phyloP scores from a whole-genome alignment of 2,113 vertebrate species.

The Clupea harengus region DNA sequence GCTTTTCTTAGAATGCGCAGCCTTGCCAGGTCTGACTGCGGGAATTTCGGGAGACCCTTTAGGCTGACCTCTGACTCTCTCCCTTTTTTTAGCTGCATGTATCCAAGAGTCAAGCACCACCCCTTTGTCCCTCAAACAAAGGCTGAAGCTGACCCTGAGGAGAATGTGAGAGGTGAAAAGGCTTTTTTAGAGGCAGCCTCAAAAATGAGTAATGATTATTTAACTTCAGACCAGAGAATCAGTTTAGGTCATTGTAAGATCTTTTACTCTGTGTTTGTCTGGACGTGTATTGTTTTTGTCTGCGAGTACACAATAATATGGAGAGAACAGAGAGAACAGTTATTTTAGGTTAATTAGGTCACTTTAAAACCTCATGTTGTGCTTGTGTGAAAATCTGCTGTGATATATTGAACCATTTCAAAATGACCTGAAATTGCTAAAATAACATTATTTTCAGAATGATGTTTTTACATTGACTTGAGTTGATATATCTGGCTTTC shows the following conservation, averaged over 20 bases:
- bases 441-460: background rate
- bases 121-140: background rate
- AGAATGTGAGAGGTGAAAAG: background rate
- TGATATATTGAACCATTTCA: background rate
- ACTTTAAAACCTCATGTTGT: background rate
- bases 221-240: background rate
- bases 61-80: background rate
- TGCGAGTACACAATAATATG: background rate
- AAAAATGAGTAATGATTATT: background rate
- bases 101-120: background rate
- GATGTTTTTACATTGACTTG: background rate
- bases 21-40: constrained; percentile 4
- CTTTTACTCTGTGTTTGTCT: background rate
- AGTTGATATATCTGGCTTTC: background rate
- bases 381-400: background rate
- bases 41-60: background rate
- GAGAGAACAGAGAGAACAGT: background rate
- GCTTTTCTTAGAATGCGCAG: background rate
- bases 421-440: background rate
- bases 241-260: background rate
- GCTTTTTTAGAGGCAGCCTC: background rate
- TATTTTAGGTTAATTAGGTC: background rate
- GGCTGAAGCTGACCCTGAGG: background rate
- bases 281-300: background rate
- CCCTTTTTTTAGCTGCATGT: background rate